These are phyloP conservation scores for Podiceps cristatus DNA, from an alignment of 2,113 vertebrate genomes.

Conservation along the genomic window DNA sequence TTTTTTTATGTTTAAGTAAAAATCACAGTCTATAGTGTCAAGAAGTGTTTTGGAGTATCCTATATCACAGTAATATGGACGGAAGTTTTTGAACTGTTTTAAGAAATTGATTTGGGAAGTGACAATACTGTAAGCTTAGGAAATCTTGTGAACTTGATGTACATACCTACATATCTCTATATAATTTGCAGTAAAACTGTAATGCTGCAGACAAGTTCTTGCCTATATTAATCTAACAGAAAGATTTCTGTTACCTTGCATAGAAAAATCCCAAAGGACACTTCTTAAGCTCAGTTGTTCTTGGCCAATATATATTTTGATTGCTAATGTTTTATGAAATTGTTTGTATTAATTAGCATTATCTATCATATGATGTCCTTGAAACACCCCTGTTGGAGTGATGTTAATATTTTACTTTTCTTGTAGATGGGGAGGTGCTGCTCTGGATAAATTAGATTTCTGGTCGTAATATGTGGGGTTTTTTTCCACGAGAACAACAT, in stretches of 20 bases:
- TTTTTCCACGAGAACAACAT: background rate
- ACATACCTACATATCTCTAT: background rate
- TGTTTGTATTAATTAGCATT: background rate
- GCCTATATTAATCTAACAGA: background rate
- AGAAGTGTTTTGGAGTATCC: background rate
- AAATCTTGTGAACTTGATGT: background rate
- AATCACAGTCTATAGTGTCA: background rate
- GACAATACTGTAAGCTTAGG: background rate
- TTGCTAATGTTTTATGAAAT: background rate
- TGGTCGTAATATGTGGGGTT: fast-evolving
- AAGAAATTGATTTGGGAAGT: background rate
- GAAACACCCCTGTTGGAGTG: background rate
- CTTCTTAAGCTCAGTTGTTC: background rate
- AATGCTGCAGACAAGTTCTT: background rate
- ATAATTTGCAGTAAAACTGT: background rate
- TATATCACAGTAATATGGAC: background rate
- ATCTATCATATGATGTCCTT: background rate
- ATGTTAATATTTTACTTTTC: background rate
- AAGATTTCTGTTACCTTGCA: background rate
- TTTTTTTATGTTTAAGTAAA: background rate
- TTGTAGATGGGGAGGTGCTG: background rate
- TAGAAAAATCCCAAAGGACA: background rate
- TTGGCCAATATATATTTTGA: background rate
- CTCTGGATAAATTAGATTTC: background rate
- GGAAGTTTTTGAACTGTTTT: background rate